Base-by-base conservation (phyloP, 2,797 vertebrate species). In the Microchirus variegatus region DNA sequence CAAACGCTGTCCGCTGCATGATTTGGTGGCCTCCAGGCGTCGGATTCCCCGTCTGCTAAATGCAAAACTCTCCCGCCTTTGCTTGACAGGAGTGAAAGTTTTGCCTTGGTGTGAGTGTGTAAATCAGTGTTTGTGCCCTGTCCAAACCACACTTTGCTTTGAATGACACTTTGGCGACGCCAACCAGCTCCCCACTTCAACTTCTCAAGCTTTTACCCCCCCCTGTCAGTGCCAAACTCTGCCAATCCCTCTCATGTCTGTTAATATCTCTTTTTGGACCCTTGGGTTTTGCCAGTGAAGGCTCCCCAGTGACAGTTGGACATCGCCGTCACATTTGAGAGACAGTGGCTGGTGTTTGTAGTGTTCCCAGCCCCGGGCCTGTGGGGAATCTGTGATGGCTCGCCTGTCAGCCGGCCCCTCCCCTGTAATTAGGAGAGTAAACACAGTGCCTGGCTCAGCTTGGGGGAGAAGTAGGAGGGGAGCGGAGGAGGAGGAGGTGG, bases 351-450 rank as follows among this genome's bases (percentile, higher is more conserved):
- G 84, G 90, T 78, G 81, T 87, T 84, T 90, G 83, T 70, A 70
- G 80, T 74, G 82, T 90, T 92, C 91, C 91, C 91, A 91, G 84
- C 88, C 88, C 82, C 62, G 1, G 84, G 88, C 86, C 89, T 82
- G 87, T 84, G 77, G 87, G 88, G 87, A 86, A 79, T 81, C 86
- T 87, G 89, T 89, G 89, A 91, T 85, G 88, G 89, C 89, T 90
- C 87, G 90, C 87, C 88, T 92, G 92, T 92, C 92, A 92, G 90
- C 89, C 90, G 84, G 93, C 94, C 95, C 96, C 96, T 96, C 97
- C 97, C 95, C 95, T 92, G 93, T 95, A 98, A 98, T 99, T 99
- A 98, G 96, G 94, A 96, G 95, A 96, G 95, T 97, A 96, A 97
- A 97, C 95, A 98, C 82, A 93, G 86, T 53, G 86, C 82, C 82